Evolutionary conservation across 1,140 invertebrate genomes (phyloP).

Genomic region (Camponotus floridanus): DNA sequence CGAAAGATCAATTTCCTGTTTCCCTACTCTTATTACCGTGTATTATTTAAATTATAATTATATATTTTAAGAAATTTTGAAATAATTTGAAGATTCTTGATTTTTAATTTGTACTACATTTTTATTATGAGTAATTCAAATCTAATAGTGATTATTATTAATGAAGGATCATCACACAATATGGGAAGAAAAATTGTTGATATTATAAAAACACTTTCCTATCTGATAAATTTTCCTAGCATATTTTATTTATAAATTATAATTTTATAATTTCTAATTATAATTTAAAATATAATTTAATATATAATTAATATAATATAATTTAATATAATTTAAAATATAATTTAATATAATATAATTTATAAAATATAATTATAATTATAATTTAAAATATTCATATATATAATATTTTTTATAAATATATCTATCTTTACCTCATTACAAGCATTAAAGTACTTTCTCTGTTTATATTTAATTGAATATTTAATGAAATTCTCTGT

Average conservation of each 20-base stretch:
- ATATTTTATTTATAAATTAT: background rate
- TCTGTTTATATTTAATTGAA: background rate
- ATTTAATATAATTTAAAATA: background rate
- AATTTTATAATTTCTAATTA: too few relatives aligned
- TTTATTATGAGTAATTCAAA: background rate
- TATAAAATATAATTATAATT: too few relatives aligned
- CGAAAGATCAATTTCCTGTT: slow-evolving; percentile 5
- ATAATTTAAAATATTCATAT: background rate
- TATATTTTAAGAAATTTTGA: background rate
- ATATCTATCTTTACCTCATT: background rate
- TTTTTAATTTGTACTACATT: background rate
- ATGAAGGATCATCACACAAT: background rate
- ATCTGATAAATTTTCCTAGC: too few relatives aligned
- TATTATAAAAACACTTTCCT: too few relatives aligned
- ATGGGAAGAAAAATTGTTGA: too few relatives aligned
- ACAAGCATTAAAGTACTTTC: background rate
- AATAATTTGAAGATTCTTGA: background rate
- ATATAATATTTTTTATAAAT: slow-evolving; percentile 16
- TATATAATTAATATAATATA: too few relatives aligned
- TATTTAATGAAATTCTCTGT: background rate
- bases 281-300: too few relatives aligned
- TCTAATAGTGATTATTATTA: background rate
- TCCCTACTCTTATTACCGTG: background rate
- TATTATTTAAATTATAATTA: background rate
- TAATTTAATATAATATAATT: too few relatives aligned